Conservation (phyloP, 2,888 invertebrate genomes). For the Meganola albula region DNA sequence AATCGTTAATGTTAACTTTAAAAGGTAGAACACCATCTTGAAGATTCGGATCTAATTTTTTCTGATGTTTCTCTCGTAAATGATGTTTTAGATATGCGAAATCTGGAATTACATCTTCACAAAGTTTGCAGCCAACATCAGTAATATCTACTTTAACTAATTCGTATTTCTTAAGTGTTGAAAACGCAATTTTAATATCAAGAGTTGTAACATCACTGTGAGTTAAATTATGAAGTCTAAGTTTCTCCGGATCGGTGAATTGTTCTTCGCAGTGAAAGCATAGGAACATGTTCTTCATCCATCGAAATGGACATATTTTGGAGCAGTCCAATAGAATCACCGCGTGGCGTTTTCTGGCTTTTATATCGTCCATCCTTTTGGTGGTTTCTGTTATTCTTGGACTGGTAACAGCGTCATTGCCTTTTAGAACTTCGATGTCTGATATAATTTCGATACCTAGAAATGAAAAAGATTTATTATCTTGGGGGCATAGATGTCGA, state of each 20-base stretch:
- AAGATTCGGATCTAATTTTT: conserved; percentile 39
- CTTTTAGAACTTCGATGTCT: conserved; percentile 17
- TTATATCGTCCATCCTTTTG: conserved; percentile 38
- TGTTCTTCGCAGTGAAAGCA: conserved; percentile 59
- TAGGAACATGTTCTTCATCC: conserved; percentile 58
- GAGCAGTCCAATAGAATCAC: conserved; percentile 48
- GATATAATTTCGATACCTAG: conserved; percentile 51
- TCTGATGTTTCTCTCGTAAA: conserved; percentile 44
- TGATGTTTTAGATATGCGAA: conserved; percentile 47
- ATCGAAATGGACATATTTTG: conserved; percentile 60
- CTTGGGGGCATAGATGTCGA: no score
- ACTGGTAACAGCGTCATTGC: conserved; percentile 19
- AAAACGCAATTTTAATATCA: conserved; percentile 42
- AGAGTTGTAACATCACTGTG: conserved; percentile 31
- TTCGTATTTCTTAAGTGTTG: conserved; percentile 53
- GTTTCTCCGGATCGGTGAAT: conserved; percentile 44
- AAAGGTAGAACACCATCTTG: conserved; percentile 58
- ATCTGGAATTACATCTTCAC: conserved; percentile 36
- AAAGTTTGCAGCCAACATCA: conserved; percentile 50
- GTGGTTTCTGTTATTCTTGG: conserved; percentile 22
- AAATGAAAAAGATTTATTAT: conserved; percentile 55
- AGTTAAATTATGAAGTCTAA: conserved; percentile 43
- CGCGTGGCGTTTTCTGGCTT: conserved; percentile 46
- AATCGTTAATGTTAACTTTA: conserved; percentile 42
- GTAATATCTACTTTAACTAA: conserved; percentile 61